Base-by-base conservation (phyloP, 1,140 invertebrate species). In the Zaprionus taronus region DNA sequence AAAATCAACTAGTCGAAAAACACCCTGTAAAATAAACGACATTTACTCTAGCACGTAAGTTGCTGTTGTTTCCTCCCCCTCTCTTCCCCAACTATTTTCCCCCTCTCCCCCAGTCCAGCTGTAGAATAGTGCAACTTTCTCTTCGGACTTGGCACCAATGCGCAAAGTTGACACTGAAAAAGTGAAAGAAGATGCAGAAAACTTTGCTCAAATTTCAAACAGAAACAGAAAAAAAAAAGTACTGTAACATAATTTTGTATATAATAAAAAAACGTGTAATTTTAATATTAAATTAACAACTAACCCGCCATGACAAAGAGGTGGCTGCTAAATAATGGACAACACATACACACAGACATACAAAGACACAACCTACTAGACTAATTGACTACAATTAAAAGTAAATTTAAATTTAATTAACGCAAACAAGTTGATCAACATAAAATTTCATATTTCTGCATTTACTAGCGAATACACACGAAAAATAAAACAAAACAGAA, bases 231-330 rank as follows among this genome's bases (percentile, higher is more conserved):
- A 60, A 22, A 60, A 22, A 44, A 55, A 36, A 49, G 17, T 70
- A 84, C 61, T 90, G 85, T 90, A 91, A 85, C 70, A 90, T 90
- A 90, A 91, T 91, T 91, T 82, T 90, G 85, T 90, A 90, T 56
- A 90, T 90, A 90, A 31, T 75, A 75, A 76, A 81, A 73, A 81
- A 77, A 72, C 51, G 49, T 71, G 89, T 91, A 87, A 86, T 77
- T 84, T 75, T 78, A 91, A 75, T 58, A 83, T 69, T 79, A 72
- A 72, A 74, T 38, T 20, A 34, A 61, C 4, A 15, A 41, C 26
- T 20, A 20, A 28, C 26, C 55, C 4, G 36, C 28, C 38, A 36
- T 2, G 36, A 24, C 38, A 47, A 17, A 34, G 15, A 24, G 56
- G 2, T 26, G 49, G 70, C 69, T 55, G 61, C 31, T 28, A 65